A percentile compares a stretch with the other conserved stretches of the same genome.
Evolutionary conservation across 1,140 invertebrate genomes (phyloP).

Genomic region (Arctopsyche grandis): DNA sequence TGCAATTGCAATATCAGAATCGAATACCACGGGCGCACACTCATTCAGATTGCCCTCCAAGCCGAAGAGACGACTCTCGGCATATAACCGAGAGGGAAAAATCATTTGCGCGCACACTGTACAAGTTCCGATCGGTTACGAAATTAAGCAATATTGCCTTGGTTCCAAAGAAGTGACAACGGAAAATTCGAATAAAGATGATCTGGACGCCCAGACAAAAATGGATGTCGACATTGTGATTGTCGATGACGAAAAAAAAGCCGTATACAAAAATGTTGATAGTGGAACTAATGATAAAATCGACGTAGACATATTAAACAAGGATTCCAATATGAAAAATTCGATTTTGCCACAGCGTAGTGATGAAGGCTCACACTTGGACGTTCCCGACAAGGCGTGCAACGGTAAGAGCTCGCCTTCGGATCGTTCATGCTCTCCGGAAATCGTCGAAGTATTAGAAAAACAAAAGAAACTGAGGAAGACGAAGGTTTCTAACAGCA

Average conservation of each 20-base stretch:
- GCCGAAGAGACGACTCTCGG: constrained; percentile 59
- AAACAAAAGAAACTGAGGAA: constrained; percentile 49
- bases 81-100: constrained; percentile 47
- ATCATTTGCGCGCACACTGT: constrained; percentile 43
- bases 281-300: neutral
- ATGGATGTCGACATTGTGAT: constrained; percentile 53
- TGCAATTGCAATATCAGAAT: constrained; percentile 32
- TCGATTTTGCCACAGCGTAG: constrained; percentile 42
- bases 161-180: constrained; percentile 22
- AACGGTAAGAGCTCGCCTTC: constrained; percentile 48
- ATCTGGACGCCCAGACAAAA: constrained; percentile 35
- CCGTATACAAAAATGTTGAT: neutral
- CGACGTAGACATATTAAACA: neutral
- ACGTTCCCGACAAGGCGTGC: constrained; percentile 47
- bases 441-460: constrained; percentile 38
- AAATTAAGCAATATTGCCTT: constrained; percentile 40
- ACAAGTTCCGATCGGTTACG: constrained; percentile 29
- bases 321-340: constrained; percentile 15
- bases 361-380: constrained; percentile 43
- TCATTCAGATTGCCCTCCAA: constrained; percentile 61
- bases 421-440: constrained; percentile 50
- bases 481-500: constrained; percentile 57
- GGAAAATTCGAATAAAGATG: constrained; percentile 44
- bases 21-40: constrained; percentile 38
- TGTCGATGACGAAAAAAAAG: constrained; percentile 29